Conservation (phyloP, 2,888 invertebrate species). For the Drosophila fulvimacula region DNA sequence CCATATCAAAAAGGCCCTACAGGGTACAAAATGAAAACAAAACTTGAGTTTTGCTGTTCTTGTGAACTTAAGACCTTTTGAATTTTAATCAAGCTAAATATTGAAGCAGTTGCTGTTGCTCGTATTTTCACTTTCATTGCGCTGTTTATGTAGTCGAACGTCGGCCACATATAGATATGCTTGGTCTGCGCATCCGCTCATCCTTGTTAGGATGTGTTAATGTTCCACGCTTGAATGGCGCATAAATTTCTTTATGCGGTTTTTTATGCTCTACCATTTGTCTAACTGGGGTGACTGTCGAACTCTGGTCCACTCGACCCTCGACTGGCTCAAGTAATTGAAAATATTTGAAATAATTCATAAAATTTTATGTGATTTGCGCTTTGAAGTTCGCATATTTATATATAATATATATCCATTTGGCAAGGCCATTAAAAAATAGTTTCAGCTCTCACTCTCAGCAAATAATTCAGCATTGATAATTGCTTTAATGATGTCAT, state of each 20-base stretch:
- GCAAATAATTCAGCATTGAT: conserved; percentile 64
- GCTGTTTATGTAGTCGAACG: conserved; percentile 58
- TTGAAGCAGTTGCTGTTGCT: conserved; percentile 58
- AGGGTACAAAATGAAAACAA: conserved; percentile 2
- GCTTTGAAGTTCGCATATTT: conserved; percentile 46
- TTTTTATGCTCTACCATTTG: conserved; percentile 63
- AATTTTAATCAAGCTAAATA: conserved; percentile 79
- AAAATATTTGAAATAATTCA: conserved; percentile 81
- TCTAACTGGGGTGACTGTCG: conserved; percentile 49
- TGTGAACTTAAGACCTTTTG: conserved; percentile 62
- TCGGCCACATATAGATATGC: conserved; percentile 21
- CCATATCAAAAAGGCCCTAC: too few relatives aligned
- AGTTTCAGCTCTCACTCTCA: conserved; percentile 43
- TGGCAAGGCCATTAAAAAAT: conserved; percentile 67
- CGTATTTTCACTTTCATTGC: conserved; percentile 73
- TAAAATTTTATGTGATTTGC: conserved; percentile 77
- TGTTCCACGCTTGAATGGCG: conserved; percentile 76
- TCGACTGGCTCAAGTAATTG: conserved; percentile 61
- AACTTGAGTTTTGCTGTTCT: conserved; percentile 20
- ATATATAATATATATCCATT: conserved; percentile 15
- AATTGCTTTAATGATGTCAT: conserved; percentile 79
- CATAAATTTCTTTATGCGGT: conserved; percentile 79
- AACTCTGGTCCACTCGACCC: conserved; percentile 23
- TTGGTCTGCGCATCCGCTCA: conserved; percentile 12
- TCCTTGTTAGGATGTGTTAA: conserved; percentile 69